Conservation (phyloP, 2,888 invertebrate genomes). For the Caenorhabditis sp. region DNA sequence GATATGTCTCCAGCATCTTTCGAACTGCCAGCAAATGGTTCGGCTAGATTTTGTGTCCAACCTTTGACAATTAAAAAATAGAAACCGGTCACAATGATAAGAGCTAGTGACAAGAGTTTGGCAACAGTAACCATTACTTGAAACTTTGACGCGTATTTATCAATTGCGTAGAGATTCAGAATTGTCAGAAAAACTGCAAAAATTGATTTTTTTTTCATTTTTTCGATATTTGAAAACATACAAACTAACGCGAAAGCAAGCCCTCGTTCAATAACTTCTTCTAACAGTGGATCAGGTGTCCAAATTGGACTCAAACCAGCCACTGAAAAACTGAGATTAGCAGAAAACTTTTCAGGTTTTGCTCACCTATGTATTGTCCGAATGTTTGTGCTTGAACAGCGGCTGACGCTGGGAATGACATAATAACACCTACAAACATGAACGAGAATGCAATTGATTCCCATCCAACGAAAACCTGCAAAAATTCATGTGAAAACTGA, state of each 20-base stretch:
- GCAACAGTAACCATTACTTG: slow-evolving; percentile 56
- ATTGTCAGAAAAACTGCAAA: slow-evolving; percentile 52
- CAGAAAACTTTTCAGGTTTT: neutral
- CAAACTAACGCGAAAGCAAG: slow-evolving; percentile 44
- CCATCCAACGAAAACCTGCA: slow-evolving; percentile 49
- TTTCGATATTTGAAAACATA: neutral
- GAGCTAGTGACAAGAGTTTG: slow-evolving; percentile 49
- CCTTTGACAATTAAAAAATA: slow-evolving; percentile 52
- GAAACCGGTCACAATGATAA: slow-evolving; percentile 57
- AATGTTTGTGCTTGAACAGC: slow-evolving; percentile 62
- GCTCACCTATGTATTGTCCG: slow-evolving; percentile 54
- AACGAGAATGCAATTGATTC: slow-evolving; percentile 54
- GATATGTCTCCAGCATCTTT: slow-evolving; percentile 43
- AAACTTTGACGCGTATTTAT: slow-evolving; percentile 53
- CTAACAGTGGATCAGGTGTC: slow-evolving; percentile 31
- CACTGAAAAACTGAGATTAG: slow-evolving; percentile 25
- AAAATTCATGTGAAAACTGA: too few relatives aligned
- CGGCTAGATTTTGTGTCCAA: slow-evolving; percentile 37
- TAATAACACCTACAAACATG: slow-evolving; percentile 49
- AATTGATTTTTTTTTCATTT: neutral
- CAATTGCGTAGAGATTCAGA: slow-evolving; percentile 56
- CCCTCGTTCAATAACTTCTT: slow-evolving; percentile 30
- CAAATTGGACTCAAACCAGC: slow-evolving; percentile 42
- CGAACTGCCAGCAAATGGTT: slow-evolving; percentile 39
- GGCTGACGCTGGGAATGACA: slow-evolving; percentile 58